Percentiles rank a stretch among this genome's conserved stretches.
Evolutionary conservation across 2,113 vertebrate species (phyloP).

Genomic region (Nesospiza acunhae): DNA sequence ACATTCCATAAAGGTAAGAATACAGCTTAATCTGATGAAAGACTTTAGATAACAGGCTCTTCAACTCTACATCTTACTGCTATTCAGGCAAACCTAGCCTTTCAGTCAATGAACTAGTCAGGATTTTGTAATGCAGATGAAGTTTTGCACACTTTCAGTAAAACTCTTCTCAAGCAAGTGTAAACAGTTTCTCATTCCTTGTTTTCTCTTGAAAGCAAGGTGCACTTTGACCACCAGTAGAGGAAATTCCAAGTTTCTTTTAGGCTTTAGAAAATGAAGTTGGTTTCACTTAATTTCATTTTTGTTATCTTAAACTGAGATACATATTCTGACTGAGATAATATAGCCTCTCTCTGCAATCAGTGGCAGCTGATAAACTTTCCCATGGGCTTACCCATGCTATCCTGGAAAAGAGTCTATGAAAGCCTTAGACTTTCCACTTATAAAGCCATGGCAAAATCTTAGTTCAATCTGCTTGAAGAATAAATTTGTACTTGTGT

Average conservation of each 20-base stretch:
- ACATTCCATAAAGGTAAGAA: neutral
- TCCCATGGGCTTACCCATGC: neutral
- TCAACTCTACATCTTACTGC: neutral
- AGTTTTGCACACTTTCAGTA: neutral
- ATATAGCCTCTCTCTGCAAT: neutral
- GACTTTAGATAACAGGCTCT: neutral
- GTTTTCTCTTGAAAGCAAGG: neutral
- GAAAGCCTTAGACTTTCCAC: neutral
- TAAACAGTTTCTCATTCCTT: neutral
- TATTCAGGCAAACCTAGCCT: neutral
- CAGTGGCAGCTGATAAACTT: neutral
- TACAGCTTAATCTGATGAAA: neutral
- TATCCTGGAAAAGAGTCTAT: neutral
- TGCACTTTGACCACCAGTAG: neutral
- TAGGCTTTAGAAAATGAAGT: neutral
- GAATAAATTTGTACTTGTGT: neutral
- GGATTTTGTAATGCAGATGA: neutral
- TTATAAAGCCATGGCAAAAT: neutral
- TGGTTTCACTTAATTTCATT: neutral
- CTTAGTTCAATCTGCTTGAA: neutral
- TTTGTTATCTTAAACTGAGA: neutral
- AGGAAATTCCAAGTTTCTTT: neutral
- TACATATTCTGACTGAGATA: neutral
- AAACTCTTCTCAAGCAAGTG: neutral
- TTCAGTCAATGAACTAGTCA: neutral